Conservation (phyloP, 2,797 vertebrate species). For the Coregonus ussuriensis region DNA sequence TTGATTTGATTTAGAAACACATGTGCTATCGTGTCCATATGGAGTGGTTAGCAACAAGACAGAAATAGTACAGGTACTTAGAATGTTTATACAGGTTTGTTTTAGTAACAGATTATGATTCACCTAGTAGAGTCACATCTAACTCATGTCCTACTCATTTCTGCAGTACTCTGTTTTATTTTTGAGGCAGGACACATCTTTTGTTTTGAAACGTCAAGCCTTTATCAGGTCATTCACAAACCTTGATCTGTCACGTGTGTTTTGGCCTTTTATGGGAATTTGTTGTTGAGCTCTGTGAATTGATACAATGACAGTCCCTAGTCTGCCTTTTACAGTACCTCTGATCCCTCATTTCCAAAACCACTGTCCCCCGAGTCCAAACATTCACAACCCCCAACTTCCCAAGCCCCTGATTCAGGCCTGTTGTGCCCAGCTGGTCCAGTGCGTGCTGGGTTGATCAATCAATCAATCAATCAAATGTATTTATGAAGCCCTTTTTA, state of each 20-base stretch:
- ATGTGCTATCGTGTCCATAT: slow-evolving; percentile 26
- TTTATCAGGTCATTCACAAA: background rate
- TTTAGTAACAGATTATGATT: background rate
- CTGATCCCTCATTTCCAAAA: background rate
- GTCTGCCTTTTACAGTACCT: background rate
- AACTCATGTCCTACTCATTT: slow-evolving; percentile 50
- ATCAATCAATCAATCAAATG: too few relatives aligned
- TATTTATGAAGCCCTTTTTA: too few relatives aligned
- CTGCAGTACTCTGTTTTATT: slow-evolving; percentile 56
- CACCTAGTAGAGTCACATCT: slow-evolving; percentile 3
- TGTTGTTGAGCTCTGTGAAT: too few relatives aligned
- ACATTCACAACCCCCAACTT: background rate
- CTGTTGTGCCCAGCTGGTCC: too few relatives aligned
- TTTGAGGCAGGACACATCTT: slow-evolving; percentile 42
- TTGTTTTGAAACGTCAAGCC: slow-evolving; percentile 37
- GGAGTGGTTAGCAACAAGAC: background rate
- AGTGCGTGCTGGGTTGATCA: too few relatives aligned
- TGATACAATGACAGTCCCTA: background rate
- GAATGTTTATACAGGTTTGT: background rate
- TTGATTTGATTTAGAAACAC: slow-evolving; percentile 23
- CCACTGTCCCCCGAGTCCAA: background rate
- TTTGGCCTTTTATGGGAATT: background rate
- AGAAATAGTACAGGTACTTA: background rate
- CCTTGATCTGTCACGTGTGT: slow-evolving; percentile 22
- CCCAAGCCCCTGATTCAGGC: too few relatives aligned